Evolutionary conservation across 2,888 invertebrate genomes (phyloP).

Genomic region (Cerceris ruficornis): DNA sequence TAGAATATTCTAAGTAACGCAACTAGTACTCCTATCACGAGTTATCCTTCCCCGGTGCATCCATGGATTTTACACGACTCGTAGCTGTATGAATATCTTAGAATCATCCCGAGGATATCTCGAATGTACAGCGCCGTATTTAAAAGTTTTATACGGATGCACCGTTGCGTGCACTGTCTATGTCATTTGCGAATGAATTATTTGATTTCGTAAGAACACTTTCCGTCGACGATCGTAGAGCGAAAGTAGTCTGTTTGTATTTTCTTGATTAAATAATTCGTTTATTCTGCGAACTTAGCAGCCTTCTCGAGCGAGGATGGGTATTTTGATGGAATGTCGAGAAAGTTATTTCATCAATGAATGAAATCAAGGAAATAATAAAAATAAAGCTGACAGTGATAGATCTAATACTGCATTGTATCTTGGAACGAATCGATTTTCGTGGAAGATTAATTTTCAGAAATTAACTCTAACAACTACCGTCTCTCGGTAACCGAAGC

Average conservation of each 20-base stretch:
- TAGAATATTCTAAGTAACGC: constrained; percentile 2
- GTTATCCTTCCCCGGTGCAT: constrained; percentile 4
- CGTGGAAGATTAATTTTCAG: constrained; percentile 11
- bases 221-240: too few species aligned
- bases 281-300: too few species aligned
- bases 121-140: background rate
- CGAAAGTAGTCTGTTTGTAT: too few species aligned
- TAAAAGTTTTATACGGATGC: background rate
- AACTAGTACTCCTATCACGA: constrained; percentile 14
- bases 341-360: background rate
- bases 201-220: too few species aligned
- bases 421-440: background rate
- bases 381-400: too few species aligned
- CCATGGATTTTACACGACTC: constrained; percentile 26
- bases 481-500: constrained; percentile 4
- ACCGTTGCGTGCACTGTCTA: background rate
- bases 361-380: background rate
- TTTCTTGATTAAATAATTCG: too few species aligned
- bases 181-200: too few species aligned
- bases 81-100: constrained; percentile 24
- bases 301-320: too few species aligned
- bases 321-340: too few species aligned
- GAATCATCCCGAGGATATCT: constrained; percentile 12
- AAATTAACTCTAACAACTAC: constrained; percentile 6
- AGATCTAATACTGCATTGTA: background rate